These are phyloP conservation scores for Alfaro cultratus DNA, from an alignment of 2,797 vertebrate species.

Conservation along the genomic window DNA sequence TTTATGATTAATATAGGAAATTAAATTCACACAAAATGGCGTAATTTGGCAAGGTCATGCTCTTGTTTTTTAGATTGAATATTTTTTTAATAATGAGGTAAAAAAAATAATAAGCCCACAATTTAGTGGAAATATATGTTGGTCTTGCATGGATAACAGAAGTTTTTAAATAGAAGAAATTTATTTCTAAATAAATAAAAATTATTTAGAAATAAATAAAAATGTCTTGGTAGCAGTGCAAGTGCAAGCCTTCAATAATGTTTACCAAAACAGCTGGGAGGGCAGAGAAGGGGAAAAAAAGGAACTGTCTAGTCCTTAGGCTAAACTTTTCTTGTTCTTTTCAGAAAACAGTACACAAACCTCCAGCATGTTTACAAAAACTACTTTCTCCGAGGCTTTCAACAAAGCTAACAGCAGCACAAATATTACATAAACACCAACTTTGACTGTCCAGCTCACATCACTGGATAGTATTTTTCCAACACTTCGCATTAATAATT, in stretches of 20 bases:
- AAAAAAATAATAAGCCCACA: neutral
- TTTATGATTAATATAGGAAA: neutral
- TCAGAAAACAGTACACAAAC: neutral
- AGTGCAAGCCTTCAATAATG: neutral
- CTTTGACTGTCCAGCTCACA: neutral
- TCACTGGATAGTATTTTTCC: neutral
- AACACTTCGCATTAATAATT: neutral
- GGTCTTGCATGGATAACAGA: neutral
- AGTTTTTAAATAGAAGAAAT: neutral
- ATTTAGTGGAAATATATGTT: neutral
- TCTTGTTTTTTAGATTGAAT: neutral
- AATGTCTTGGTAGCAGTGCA: neutral
- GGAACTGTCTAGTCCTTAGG: neutral
- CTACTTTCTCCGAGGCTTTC: neutral
- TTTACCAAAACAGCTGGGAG: conserved; percentile 1
- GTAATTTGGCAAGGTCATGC: neutral
- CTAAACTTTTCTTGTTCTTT: neutral
- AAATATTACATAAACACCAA: neutral
- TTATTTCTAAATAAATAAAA: neutral
- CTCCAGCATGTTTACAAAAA: conserved; percentile 2
- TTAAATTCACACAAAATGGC: neutral
- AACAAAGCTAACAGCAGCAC: neutral
- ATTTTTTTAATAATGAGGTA: neutral
- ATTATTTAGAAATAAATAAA: neutral
- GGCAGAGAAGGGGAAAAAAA: neutral